phyloP scores from a whole-genome alignment of 1,140 invertebrate genomes.

The Eriosoma lanigerum region DNA sequence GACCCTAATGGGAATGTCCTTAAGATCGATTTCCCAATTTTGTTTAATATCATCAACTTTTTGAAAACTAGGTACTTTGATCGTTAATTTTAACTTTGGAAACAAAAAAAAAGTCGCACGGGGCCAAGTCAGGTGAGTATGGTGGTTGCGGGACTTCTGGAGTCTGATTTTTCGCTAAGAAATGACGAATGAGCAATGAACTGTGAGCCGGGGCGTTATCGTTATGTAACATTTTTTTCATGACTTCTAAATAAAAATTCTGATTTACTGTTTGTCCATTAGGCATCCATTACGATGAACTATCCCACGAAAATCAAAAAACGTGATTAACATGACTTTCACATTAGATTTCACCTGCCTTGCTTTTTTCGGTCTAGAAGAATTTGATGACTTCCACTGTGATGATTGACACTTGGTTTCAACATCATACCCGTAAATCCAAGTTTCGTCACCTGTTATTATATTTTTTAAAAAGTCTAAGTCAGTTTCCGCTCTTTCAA shows the following conservation, averaged over 20 bases:
- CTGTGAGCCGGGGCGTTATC: conserved; percentile 55
- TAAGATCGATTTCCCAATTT: conserved; percentile 50
- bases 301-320: conserved; percentile 56
- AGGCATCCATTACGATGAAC: conserved; percentile 39
- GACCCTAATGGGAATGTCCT: conserved; percentile 23
- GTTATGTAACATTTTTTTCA: conserved; percentile 50
- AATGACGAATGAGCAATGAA: conserved; percentile 52
- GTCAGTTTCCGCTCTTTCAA: conserved; percentile 26
- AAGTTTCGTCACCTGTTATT: conserved; percentile 35
- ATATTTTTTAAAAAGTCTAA: conserved; percentile 18
- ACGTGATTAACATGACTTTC: conserved; percentile 56
- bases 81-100: too few species aligned
- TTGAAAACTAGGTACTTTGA: conserved; percentile 33
- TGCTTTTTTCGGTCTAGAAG: conserved; percentile 19
- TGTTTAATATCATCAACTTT: conserved; percentile 52
- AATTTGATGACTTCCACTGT: conserved; percentile 23
- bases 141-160: conserved; percentile 54
- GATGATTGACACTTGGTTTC: conserved; percentile 27
- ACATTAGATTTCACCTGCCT: conserved; percentile 19
- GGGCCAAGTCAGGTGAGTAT: conserved; percentile 56
- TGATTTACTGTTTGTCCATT: conserved; percentile 53
- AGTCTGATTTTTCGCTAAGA: conserved; percentile 53
- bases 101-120: conserved; percentile 50
- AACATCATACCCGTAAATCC: conserved; percentile 23
- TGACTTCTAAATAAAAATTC: conserved; percentile 53